Conservation (phyloP, 2,797 vertebrate species). For the Esox lucius region DNA sequence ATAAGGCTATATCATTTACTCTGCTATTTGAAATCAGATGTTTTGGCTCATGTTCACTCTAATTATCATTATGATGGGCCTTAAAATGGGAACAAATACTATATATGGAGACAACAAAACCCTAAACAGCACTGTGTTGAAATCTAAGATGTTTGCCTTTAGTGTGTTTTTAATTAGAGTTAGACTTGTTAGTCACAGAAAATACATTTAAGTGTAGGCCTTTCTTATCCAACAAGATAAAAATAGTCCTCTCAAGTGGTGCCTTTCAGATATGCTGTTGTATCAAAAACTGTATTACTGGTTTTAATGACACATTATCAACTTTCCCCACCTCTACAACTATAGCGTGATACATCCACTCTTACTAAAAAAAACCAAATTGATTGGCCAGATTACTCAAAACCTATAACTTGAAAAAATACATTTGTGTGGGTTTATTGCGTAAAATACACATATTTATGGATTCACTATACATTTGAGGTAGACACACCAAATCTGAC, state of each 20-base stretch:
- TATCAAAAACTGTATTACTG: slow-evolving; percentile 4
- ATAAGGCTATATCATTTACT: not conserved
- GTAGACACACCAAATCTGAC: not conserved
- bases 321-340: not conserved
- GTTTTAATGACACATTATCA: slow-evolving; percentile 17
- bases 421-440: not conserved
- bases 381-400: not conserved
- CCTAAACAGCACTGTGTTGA: not conserved
- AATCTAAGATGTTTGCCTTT: slow-evolving; percentile 3
- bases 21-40: no score
- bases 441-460: not conserved
- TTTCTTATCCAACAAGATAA: not conserved
- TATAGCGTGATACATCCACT: not conserved
- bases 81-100: not conserved
- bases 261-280: not conserved
- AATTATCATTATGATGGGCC: slow-evolving; percentile 6
- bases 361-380: not conserved
- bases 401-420: not conserved
- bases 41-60: not conserved
- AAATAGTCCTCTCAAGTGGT: not conserved
- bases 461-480: not conserved
- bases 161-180: slow-evolving; percentile 27
- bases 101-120: not conserved
- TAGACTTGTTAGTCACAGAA: slow-evolving; percentile 7
- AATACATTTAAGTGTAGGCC: not conserved